Base-by-base conservation (phyloP, 2,113 vertebrate species). In the Megaceryle maxima region DNA sequence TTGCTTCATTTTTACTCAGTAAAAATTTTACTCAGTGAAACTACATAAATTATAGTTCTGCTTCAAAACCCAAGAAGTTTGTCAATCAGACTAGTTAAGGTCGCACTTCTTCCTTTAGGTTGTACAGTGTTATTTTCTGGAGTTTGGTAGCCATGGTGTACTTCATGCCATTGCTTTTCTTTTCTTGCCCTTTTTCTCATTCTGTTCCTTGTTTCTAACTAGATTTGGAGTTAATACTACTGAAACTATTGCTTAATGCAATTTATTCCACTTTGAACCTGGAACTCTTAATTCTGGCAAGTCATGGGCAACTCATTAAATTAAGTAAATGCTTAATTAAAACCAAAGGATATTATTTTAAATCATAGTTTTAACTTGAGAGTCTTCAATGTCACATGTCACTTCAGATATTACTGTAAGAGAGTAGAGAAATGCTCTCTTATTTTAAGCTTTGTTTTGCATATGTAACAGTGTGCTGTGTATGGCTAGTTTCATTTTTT, bases 381-480 rank as follows among this genome's bases (percentile, higher is more conserved):
- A 13, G 10, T 69, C 24, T 77, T 43, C 53, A 43, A 7, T 60
- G 8, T 39, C 8, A 4, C 4, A 2, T 31, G 43, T 72, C 50
- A 8, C 29, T 91, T 51, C 29, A 79, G 88, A 18, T 82, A 75
- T 41, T 77, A 26, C 64, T 88, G 46, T 68, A 57, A 44, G 76
- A 41, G 60, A 62, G 13, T 35, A n/a, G 0, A 2, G 39, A 84
- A 85, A 2, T 62, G 4, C 14, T 46, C 2, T 59, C 11, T 46
- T 75, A 13, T 81, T 80, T 82, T 73, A 44, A 56, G 37, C 12
- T 37, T 79, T 19, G 15, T 19, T 94, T 94, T 96, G n/a, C 75
- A 22, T 88, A 41, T 85, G n/a, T 94, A 20, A 5, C 57, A 53
- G 24, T 51, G 16, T 70, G 17, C 15, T 62, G 1, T 62, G 7